phyloP scores from a whole-genome alignment of 35 echinoderm and acorn worm species.

The Acanthaster planci region DNA sequence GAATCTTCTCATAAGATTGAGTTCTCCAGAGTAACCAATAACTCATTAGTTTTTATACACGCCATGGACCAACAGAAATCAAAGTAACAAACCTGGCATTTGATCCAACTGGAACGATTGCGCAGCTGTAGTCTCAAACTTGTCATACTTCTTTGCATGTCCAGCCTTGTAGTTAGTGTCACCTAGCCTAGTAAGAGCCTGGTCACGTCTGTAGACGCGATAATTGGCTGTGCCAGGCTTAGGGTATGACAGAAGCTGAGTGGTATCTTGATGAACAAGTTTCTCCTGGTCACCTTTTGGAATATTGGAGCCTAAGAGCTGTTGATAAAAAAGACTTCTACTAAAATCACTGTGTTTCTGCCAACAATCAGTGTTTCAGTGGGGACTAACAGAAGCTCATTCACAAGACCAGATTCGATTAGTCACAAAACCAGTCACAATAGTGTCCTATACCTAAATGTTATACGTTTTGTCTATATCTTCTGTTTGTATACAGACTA shows the following conservation, averaged over 20 bases:
- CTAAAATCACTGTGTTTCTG: no score
- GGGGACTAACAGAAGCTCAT: no score
- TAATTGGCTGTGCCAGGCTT: conserved; percentile 57
- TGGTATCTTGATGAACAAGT: conserved; percentile 77
- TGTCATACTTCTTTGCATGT: conserved; percentile 77
- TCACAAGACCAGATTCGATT: no score
- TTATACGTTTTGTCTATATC: no score
- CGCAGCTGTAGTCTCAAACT: conserved; percentile 78
- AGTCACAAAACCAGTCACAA: no score
- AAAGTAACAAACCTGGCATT: conserved; percentile 9
- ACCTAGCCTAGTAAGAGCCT: conserved; percentile 64
- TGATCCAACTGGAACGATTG: conserved; percentile 26
- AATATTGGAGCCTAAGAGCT: conserved; percentile 85
- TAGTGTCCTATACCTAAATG: no score
- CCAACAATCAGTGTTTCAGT: no score
- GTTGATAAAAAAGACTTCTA: not conserved
- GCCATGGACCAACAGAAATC: no score
- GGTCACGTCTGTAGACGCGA: conserved; percentile 58
- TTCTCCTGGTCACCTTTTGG: conserved; percentile 89
- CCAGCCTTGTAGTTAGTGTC: conserved; percentile 97
- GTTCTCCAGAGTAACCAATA: no score
- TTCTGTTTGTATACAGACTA: no score
- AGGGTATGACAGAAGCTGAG: conserved; percentile 78
- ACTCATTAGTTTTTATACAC: no score
- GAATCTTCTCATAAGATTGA: no score